Base-by-base conservation (phyloP, 2,797 vertebrate genomes). In the Lithobates sylvaticus region DNA sequence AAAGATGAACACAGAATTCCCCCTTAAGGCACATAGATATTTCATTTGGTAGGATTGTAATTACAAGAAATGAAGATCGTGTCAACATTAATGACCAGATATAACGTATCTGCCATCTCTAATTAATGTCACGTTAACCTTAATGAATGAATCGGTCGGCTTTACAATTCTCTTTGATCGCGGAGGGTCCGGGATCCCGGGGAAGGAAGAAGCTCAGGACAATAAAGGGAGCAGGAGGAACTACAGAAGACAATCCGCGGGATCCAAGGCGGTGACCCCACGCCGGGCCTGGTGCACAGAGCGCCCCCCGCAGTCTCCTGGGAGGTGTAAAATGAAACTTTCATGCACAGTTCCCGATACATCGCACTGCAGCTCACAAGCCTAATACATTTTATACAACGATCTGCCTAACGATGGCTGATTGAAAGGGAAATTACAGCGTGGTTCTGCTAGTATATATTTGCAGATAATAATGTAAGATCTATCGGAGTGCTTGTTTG, bases 21-120 rank as follows among this genome's bases (percentile, higher is more conserved):
- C n/a, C 86, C 74, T 61, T 34, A 64, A 61, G 81, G 86, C 86
- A 42, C 34, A 70, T 32, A 34, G 58, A 84, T 79, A 79, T 87
- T 84, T 87, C 81, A 87, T 83, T 87, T 84, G 61, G 64, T 50
- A 84, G 42, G 83, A 87, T 84, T 54, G 58, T 84, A 84, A 84
- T 87, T 87, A 87, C 39, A 58, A 64, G 86, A 76, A 87, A 87
- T 75, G 61, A 84, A 70, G 58, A 84, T 79, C 64, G 78, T 80
- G 81, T 70, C 73, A 74, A 79, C 76, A 83, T 78, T 87, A 84
- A 87, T 87, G 76, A 58, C 61, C 81, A 74, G 47, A 83, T 69
- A 76, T 29, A 77, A 78, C 70, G 54, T 72, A 68, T 83, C 86
- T 47, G 76, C 81, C 80, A 44, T 44, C 42, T 42, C 64, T 79